Percentiles rank a stretch among this genome's conserved stretches.
phyloP scores from a whole-genome alignment of 2,888 invertebrate species.

The Cinara cedri region DNA sequence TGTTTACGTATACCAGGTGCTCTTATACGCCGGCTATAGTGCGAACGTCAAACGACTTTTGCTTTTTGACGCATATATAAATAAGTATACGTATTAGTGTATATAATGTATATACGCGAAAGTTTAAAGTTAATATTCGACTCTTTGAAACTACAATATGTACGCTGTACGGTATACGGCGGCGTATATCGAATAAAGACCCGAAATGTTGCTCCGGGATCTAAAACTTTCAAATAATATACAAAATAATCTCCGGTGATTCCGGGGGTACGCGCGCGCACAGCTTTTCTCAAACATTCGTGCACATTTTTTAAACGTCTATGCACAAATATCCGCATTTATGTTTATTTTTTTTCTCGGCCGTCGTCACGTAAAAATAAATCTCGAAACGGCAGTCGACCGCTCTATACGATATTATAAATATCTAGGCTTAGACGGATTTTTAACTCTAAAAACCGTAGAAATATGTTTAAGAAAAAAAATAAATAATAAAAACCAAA shows the following conservation, averaged over 20 bases:
- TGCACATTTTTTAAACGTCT: too few species aligned
- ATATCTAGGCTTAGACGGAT: too few species aligned
- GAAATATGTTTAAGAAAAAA: too few species aligned
- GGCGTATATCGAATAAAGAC: too few species aligned
- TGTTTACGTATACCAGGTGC: too few species aligned
- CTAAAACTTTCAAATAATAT: background rate
- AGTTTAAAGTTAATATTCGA: conserved; percentile 22
- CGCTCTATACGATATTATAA: too few species aligned
- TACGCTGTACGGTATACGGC: too few species aligned
- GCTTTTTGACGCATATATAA: background rate
- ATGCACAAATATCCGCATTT: background rate
- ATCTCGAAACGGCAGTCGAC: background rate
- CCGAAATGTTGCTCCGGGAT: background rate
- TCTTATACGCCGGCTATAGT: too few species aligned
- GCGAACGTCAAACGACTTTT: background rate
- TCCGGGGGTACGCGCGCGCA: background rate
- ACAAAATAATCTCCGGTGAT: background rate
- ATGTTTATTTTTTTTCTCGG: background rate
- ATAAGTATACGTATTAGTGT: background rate
- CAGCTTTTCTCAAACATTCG: too few species aligned
- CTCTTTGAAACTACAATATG: background rate
- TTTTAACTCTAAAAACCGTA: too few species aligned
- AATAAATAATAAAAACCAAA: too few species aligned
- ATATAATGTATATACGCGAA: background rate
- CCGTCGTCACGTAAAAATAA: background rate